Base-by-base conservation (phyloP, 2,888 invertebrate species). In the Sinodicranocentrus sp. region DNA sequence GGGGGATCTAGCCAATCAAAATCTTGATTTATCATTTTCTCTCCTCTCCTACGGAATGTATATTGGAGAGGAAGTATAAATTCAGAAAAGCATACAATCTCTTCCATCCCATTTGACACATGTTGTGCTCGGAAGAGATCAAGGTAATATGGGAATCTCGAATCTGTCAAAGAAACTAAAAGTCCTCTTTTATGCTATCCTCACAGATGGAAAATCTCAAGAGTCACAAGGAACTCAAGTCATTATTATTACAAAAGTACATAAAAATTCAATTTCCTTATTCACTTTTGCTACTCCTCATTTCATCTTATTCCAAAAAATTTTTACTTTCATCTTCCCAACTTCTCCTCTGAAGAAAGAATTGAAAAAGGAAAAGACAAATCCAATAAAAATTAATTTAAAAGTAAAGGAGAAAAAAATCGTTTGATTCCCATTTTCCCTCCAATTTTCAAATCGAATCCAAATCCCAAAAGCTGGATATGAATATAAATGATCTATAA, bases 221-320 rank as follows among this genome's bases (percentile, higher is more conserved):
- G 48, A 3, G 33, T 33, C 33, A 48, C 48, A 48, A 3, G 57
- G 57, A 23, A 57, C 57, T 21, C 23, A n/a, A 48, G 48, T 48
- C 57, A 61, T 63, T 33, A 17, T 65, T 39, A 65, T 65, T 43
- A 39, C 21, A 39, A 65, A 65, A 65, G 65, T 65, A 65, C 59
- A 73, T 73, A 72, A 59, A 61, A 72, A 75, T 65, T 48, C 28
- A 75, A 65, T 63, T 75, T 75, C 33, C 26, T 17, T 61, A n/a
- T n/a, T n/a, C n/a, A n/a, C n/a, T n/a, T n/a, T n/a, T n/a, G n/a
- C n/a, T n/a, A n/a, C n/a, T n/a, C n/a, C n/a, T n/a, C n/a, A n/a
- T n/a, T n/a, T n/a, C n/a, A n/a, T n/a, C n/a, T n/a, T n/a, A n/a
- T n/a, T n/a, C n/a, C 5, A 33, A 33, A 33, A 33, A 3, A 17